phyloP scores from a whole-genome alignment of 2,797 vertebrate genomes.

The Otus scops region DNA sequence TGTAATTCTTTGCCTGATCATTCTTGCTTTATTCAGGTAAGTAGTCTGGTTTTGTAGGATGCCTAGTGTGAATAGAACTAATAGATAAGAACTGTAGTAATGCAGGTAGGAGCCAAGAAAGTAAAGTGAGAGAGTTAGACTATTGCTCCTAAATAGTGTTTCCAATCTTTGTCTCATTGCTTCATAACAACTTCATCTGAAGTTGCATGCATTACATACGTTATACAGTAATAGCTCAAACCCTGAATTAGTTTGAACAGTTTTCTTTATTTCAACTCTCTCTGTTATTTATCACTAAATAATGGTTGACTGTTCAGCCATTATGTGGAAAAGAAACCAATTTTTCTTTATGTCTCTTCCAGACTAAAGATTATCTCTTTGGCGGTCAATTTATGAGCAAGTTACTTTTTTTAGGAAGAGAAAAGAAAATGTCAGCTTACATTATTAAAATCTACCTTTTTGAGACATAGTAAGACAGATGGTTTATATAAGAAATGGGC shows the following conservation, averaged over 20 bases:
- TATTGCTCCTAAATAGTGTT: background rate
- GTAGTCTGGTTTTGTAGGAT: background rate
- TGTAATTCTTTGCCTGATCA: background rate
- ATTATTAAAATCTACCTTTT: background rate
- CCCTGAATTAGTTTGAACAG: background rate
- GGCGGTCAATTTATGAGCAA: background rate
- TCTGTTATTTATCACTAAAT: background rate
- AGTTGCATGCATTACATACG: rapidly evolving
- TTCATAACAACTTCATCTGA: background rate
- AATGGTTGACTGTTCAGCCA: background rate
- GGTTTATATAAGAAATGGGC: background rate
- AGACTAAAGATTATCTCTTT: background rate
- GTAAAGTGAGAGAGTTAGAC: background rate
- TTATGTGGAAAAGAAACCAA: background rate
- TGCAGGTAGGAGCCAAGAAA: background rate
- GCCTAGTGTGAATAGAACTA: background rate
- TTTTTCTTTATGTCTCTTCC: background rate
- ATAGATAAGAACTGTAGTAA: background rate
- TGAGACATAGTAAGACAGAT: background rate
- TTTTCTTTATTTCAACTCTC: background rate
- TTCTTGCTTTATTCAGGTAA: background rate
- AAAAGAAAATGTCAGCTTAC: background rate
- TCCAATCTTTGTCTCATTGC: background rate
- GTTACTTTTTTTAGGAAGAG: background rate
- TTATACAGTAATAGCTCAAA: background rate